Evolutionary conservation across 2,113 vertebrate genomes (phyloP).

Genomic region (Rhegmatorhina hoffmannsi): DNA sequence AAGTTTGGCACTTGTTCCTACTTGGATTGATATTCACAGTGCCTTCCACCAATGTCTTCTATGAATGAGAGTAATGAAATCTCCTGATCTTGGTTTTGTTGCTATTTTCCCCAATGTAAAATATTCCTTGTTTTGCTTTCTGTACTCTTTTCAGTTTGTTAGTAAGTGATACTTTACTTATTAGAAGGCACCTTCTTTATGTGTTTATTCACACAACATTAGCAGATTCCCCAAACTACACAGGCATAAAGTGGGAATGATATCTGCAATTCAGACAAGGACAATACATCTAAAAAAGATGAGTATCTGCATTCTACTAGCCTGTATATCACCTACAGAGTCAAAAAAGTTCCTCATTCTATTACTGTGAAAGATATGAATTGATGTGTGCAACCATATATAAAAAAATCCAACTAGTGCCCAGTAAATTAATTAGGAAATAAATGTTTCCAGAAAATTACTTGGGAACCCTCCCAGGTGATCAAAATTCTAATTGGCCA

Average conservation of each 20-base stretch:
- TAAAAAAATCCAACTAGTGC: not conserved
- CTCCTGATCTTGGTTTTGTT: not conserved
- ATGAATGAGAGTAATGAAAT: not conserved
- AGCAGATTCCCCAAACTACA: not conserved
- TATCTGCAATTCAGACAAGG: not conserved
- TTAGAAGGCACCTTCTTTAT: not conserved
- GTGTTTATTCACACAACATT: not conserved
- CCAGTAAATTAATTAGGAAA: not conserved
- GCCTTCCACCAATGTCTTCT: not conserved
- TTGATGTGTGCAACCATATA: not conserved
- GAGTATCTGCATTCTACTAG: not conserved
- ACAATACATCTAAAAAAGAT: not conserved
- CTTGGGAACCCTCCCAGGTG: not conserved
- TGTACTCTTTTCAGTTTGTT: not conserved
- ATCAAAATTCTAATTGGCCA: not conserved
- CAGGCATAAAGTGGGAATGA: not conserved
- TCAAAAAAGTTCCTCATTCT: not conserved
- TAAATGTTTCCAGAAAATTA: not conserved
- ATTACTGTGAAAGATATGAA: not conserved
- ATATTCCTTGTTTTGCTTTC: not conserved
- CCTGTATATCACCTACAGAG: not conserved
- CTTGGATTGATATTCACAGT: not conserved
- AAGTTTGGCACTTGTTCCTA: not conserved
- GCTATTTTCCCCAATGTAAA: not conserved
- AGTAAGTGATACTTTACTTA: not conserved